Base-by-base conservation (phyloP, 2,113 vertebrate genomes). In the Syngnathus floridae region DNA sequence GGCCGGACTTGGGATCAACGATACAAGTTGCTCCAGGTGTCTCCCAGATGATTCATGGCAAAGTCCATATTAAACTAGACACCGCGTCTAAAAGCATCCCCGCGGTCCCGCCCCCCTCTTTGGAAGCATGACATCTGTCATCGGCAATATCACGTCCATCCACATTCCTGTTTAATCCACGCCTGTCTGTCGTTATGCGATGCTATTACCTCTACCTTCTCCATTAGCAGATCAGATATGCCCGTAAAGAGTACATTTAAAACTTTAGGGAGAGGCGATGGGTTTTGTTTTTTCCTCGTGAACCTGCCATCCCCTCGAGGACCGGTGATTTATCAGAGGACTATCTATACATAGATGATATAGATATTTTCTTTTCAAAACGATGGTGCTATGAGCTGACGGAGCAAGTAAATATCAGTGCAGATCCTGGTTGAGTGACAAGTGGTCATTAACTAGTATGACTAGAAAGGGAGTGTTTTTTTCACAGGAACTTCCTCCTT, bases 111-210 rank as follows among this genome's bases (percentile, higher is more conserved):
- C 0, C 65, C 68, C 67, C 49, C 45, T 22, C n/a, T 38, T 36
- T 64, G 61, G 57, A 60, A 66, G 36, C 48, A 21, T 45, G 62
- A 37, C 26, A 41, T 66, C 76, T 70, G 64, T 84, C 74, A 82
- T 80, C 72, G 79, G 72, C 46, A 84, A 13, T 31, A 26, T 62
- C 68, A 21, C 64, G 75, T 82, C 78, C 68, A 83, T 87, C 82
- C 80, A 80, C 81, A 80, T 80, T 73, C 77, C 73, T 60, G 22
- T 65, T 78, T 75, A 85, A 82, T 76, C 84, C 67, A 5, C 51
- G 46, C 72, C 36, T 64, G 82, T 88, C 82, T 84, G 80, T 84
- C 84, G 86, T 79, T 78, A 83, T 17, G n/a, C 69, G 77, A 83
- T 87, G 67, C 35, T 67, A 63, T 87, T 82, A 81, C 73, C 37